Evolutionary conservation across 2,888 invertebrate genomes (phyloP), one percentile per base, ranked within the genome.

Genomic region (Nipponacmea schrenckii): DNA sequence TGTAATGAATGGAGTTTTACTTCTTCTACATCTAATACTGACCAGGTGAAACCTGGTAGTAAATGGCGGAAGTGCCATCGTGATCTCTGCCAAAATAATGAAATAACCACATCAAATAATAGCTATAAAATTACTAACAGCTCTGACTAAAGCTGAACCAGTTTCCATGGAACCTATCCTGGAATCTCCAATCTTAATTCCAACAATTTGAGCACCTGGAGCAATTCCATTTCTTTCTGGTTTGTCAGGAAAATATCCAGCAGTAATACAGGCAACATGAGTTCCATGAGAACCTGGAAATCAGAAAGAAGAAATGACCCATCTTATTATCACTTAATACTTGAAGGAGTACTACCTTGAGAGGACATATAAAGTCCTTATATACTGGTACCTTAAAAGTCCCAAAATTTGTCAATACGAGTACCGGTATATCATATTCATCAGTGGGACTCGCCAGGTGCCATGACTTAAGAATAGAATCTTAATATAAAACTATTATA

Each of bases 151-250:
- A 0, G 96, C 95, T 0, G 96, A 94, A 20, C 98, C 98, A 0
- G 98, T 98, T 91, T 99, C 98, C 98, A 98, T 98, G 2, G 96
- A 93, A 1, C 94, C 94, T 17, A 98, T 90, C 5, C 98, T 92
- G 68, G 93, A 93, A 90, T 98, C 98, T n/a, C 97, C 91, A 71
- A 99, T 96, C 45, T 95, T 94, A 66, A 98, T 91, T 0, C 97
- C 96, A 50, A 98, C 92, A 70, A 98, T 93, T 90, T 96, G 95
- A 2, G 98, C 98, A 46, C 98, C 98, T 0, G 98, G 98, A 0
- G 98, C 98, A 0, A 98, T 92, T 2, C 99, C 99, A 90, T 97
- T 96, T 77, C 93, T 92, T 81, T 96, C 96, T 0, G 95, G 94
- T 70, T 93, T 92, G 31, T 94, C 93, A 0, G 95, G 94, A 89